A percentile compares a stretch with the other conserved stretches of the same genome.
These are phyloP conservation scores for Cotesia vestalis DNA, from an alignment of 1,140 invertebrate species.

Conservation along the genomic window DNA sequence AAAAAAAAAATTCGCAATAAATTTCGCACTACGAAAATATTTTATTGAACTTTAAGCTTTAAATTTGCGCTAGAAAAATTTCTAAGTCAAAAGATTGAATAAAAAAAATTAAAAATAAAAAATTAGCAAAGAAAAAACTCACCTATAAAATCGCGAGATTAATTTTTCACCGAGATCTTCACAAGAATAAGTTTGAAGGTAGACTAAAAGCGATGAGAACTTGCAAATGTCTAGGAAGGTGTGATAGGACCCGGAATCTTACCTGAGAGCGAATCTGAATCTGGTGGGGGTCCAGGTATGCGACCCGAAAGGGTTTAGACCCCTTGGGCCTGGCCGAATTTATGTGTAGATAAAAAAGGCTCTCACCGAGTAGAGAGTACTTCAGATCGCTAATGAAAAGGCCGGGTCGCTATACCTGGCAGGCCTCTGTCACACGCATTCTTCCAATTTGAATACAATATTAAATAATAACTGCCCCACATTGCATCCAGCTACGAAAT, in stretches of 20 bases:
- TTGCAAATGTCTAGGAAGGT: conserved; percentile 55
- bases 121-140: not conserved
- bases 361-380: no score
- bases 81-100: no score
- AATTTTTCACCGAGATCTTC: not conserved
- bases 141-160: not conserved
- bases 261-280: conserved; percentile 56
- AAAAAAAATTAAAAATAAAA: no score
- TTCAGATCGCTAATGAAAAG: conserved; percentile 11
- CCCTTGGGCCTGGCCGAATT: conserved; percentile 9
- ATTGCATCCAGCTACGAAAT: no score
- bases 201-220: conserved; percentile 35
- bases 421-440: no score
- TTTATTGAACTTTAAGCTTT: no score
- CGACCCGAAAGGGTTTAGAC: conserved; percentile 52
- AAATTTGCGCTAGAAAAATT: no score
- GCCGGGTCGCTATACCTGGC: not conserved
- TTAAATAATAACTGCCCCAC: no score
- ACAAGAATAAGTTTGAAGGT: conserved; percentile 17
- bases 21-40: no score
- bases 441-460: no score
- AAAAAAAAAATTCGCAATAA: no score
- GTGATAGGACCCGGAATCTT: conserved; percentile 60
- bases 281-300: conserved; percentile 59
- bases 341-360: not conserved